Percentiles rank a stretch among this genome's conserved stretches.
These are phyloP conservation scores for Mionectes olivaceus DNA, from an alignment of 2,797 vertebrate genomes.

Conservation along the genomic window DNA sequence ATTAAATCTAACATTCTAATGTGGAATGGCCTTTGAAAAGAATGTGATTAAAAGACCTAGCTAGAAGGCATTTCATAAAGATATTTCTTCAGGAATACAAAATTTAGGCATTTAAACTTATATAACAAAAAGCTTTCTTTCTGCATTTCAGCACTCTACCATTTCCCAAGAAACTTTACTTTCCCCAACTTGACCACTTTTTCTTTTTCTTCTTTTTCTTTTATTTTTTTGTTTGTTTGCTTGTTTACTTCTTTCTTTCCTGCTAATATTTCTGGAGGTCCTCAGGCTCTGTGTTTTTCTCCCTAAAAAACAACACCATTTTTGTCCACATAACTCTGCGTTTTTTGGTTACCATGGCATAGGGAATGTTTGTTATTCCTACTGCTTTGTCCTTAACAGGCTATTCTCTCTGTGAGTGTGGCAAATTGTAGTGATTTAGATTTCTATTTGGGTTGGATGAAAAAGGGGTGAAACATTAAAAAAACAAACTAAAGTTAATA, in stretches of 20 bases:
- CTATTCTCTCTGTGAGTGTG: neutral
- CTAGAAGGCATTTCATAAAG: neutral
- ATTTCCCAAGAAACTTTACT: neutral
- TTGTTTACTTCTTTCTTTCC: neutral
- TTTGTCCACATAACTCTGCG: neutral
- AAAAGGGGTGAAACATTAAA: neutral
- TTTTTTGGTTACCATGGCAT: neutral
- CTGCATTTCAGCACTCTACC: neutral
- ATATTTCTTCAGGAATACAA: neutral
- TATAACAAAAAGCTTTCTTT: neutral
- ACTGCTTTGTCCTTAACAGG: neutral
- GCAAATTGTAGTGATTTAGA: neutral
- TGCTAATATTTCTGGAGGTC: neutral
- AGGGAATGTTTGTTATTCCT: neutral
- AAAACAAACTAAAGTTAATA: neutral
- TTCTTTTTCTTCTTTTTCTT: neutral
- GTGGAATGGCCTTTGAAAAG: conserved; percentile 19
- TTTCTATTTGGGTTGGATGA: neutral
- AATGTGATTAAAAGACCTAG: neutral
- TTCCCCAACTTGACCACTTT: neutral
- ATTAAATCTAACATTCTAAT: conserved; percentile 17
- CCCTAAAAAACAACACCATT: neutral
- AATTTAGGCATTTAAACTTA: neutral
- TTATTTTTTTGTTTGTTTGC: neutral
- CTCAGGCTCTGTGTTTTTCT: neutral